Evolutionary conservation across 1,140 invertebrate species (phyloP), one percentile per base, ranked within the genome.

Genomic region (Drosophila subobscura): DNA sequence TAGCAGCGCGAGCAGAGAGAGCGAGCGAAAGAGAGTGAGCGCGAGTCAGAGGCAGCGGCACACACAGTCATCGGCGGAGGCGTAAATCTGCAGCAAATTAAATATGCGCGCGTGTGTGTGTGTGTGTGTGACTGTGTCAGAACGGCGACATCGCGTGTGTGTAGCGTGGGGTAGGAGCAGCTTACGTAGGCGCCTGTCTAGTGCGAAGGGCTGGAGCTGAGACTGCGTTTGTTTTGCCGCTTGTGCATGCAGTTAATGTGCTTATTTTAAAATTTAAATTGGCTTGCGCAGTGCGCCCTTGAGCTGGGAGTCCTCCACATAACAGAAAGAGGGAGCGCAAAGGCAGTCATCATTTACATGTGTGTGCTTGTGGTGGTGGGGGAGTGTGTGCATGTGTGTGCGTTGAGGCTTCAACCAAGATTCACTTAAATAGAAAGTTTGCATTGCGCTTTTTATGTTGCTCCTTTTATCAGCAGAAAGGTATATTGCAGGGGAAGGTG

Each of bases 261-360:
- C 81, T 86, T 86, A 86, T 86, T 86, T 86, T 83, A 86, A 86
- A 88, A 88, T 86, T 86, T 88, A 88, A 86, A 86, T 86, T 86
- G 83, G 81, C 81, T 86, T 88, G 84, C 84, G 83, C 81, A 85
- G 52, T 86, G 81, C 81, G 81, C 68, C 81, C 77, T 81, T 73
- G 61, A 75, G 61, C 49, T 23, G 33, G 54, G 56, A 58, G 58
- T 45, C 56, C 61, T 49, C 47, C 64, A 73, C 33, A 12, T 10
- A 12, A 37, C 10, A 63, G 51, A 25, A 23, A 41, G 49, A 7
- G 37, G 29, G 20, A 29, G 14, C 1, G 16, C 33, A 51, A 41
- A 50, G 10, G 33, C 37, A 59, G 45, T 57, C 45, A 49, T 45
- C 56, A 40, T 23, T 40, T 33, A 27, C 14, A 37, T 51, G 23